Conservation (phyloP, 2,113 vertebrate genomes). For the Platichthys flesus region DNA sequence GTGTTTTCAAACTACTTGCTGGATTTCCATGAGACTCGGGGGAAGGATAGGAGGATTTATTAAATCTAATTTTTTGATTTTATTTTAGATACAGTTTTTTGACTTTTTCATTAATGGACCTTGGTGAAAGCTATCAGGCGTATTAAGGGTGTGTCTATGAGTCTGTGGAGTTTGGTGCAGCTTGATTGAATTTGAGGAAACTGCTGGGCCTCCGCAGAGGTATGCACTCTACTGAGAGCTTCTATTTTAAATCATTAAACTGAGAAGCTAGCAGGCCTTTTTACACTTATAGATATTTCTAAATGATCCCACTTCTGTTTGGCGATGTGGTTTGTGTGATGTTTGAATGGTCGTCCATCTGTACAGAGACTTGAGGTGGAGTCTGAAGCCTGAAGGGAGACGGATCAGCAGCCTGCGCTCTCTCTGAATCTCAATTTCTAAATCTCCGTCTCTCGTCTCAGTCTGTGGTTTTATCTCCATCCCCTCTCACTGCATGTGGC, state of each 20-base stretch:
- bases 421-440: conserved; percentile 52
- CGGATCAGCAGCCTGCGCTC: conserved; percentile 28
- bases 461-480: not conserved
- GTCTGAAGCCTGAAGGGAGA: conserved; percentile 35
- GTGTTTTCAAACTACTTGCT: too few relatives aligned
- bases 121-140: not conserved
- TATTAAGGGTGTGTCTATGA: too few relatives aligned
- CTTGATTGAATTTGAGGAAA: too few relatives aligned
- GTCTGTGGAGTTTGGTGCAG: not conserved
- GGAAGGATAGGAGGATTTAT: too few relatives aligned
- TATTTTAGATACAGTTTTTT: too few relatives aligned
- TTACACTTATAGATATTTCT: not conserved
- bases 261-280: too few relatives aligned
- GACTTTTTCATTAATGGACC: too few relatives aligned
- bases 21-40: too few relatives aligned
- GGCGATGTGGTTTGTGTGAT: not conserved
- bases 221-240: not conserved
- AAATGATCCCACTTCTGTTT: not conserved
- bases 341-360: not conserved
- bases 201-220: too few relatives aligned
- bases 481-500: not conserved
- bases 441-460: conserved; percentile 44
- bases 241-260: too few relatives aligned
- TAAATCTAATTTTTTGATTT: too few relatives aligned
- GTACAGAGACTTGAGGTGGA: conserved; percentile 17